phyloP scores from a whole-genome alignment of 1,140 invertebrate species.

The Drosophila lacteicornis region DNA sequence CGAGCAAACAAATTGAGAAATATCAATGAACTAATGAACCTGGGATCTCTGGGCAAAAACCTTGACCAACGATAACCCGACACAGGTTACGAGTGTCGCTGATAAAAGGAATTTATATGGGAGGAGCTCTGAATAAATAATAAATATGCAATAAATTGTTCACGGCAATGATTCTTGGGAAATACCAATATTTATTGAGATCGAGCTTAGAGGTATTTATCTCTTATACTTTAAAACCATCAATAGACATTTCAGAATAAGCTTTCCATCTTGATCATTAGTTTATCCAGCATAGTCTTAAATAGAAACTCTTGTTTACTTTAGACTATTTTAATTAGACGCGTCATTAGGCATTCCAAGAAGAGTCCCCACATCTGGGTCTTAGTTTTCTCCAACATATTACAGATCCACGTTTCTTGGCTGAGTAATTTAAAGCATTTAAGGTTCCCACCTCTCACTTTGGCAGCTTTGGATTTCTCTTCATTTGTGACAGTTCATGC shows the following conservation, averaged over 20 bases:
- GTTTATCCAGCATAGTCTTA: not conserved
- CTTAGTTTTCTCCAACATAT: conserved; percentile 19
- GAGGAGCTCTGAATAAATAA: not conserved
- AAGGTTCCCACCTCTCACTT: conserved; percentile 27
- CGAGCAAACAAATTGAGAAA: conserved; percentile 30
- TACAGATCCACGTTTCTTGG: conserved; percentile 2
- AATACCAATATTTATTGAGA: not conserved
- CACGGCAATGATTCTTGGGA: not conserved
- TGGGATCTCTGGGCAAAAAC: conserved; percentile 5
- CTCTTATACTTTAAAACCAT: not conserved
- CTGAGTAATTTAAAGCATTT: conserved; percentile 30
- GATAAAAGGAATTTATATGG: conserved; percentile 10
- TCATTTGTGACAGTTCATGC: conserved; percentile 37
- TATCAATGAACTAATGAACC: conserved; percentile 37
- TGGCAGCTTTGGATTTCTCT: conserved; percentile 23
- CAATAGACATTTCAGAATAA: not conserved
- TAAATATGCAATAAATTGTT: not conserved
- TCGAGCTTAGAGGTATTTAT: no score
- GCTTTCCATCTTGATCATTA: not conserved
- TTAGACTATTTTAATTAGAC: conserved; percentile 2
- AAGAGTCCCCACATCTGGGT: not conserved
- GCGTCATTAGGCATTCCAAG: conserved; percentile 16
- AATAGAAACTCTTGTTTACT: not conserved
- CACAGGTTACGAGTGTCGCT: not conserved
- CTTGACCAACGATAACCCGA: conserved; percentile 26